Evolutionary conservation across 2,888 invertebrate species (phyloP), one percentile per base, ranked within the genome.

Genomic region (Rhimphoctona megacephalus): DNA sequence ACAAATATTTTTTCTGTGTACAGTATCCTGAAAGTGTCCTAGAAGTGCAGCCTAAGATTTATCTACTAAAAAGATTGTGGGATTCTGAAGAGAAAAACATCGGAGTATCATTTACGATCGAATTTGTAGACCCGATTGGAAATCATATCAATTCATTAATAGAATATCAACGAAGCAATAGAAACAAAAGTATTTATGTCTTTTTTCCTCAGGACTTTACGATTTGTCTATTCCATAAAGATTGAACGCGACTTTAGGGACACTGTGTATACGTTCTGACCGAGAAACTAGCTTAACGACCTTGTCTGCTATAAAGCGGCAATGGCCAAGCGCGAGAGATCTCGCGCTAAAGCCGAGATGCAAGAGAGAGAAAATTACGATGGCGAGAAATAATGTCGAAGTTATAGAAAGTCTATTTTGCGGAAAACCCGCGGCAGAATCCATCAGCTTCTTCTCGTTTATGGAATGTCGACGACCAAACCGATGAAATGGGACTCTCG

Each of bases 281-380:
- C 80, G 76, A 83, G 83, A 80, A 83, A 86, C 80, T 80, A 72
- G 85, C 79, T 46, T 76, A 76, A 80, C 83, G 85, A 83, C 85
- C 83, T 86, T 86, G 85, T 76, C 82, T 66, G 79, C 70, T 30
- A 19, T 14, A 30, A 46, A 76, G 22, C 79, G 83, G 83, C 69
- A 74, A 80, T 76, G 74, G 84, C 69, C 80, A 66, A 79, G 67
- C 79, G 54, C 79, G 74, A 80, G 69, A 74, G 69, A 84, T 84
- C 79, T 79, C 73, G 69, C 54, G 61, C 69, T 19, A 36, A 39
- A 52, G 72, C 43, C 52, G 36, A 74, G 49, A 36, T 52, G 36
- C 17, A 61, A 30, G 73, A 73, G 57, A 49, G 43, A 74, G 46
- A 76, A 43, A 61, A 61, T 46, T 19, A 7, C 54, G 66, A 30